phyloP scores from a whole-genome alignment of 2,797 vertebrate genomes.

The Alauda arvensis region DNA sequence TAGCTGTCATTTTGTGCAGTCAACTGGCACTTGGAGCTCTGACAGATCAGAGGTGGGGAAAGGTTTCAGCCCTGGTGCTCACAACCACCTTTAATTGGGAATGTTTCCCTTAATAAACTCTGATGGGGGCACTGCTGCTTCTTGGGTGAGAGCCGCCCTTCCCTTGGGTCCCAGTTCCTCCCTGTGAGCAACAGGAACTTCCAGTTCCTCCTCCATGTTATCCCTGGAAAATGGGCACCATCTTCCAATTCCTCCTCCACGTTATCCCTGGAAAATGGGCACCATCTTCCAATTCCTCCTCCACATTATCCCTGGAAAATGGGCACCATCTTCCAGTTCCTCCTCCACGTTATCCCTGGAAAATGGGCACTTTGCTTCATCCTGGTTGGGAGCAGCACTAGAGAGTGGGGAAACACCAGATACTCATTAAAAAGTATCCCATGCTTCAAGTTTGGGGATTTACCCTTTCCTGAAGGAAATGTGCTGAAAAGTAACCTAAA shows the following conservation, averaged over 20 bases:
- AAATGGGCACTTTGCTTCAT: neutral
- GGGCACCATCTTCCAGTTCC: neutral
- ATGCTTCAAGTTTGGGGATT: neutral
- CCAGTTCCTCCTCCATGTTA: neutral
- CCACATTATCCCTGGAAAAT: accelerated
- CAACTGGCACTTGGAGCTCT: constrained; percentile 6
- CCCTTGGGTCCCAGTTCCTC: neutral
- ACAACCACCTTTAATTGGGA: neutral
- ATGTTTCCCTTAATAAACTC: neutral
- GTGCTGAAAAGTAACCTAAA: neutral
- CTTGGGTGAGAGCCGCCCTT: neutral
- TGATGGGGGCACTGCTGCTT: neutral
- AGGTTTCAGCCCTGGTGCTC: neutral
- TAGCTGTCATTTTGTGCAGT: constrained; percentile 44
- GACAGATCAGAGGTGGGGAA: neutral
- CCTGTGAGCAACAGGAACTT: neutral
- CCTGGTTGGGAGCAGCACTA: neutral
- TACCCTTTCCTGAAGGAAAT: neutral
- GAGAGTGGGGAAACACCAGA: neutral
- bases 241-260: neutral
- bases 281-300: too few relatives aligned
- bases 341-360: accelerated
- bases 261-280: accelerated
- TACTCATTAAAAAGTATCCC: neutral
- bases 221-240: neutral